Evolutionary conservation across 1,140 invertebrate genomes (phyloP).

Genomic region (Notospermus geniculatus): DNA sequence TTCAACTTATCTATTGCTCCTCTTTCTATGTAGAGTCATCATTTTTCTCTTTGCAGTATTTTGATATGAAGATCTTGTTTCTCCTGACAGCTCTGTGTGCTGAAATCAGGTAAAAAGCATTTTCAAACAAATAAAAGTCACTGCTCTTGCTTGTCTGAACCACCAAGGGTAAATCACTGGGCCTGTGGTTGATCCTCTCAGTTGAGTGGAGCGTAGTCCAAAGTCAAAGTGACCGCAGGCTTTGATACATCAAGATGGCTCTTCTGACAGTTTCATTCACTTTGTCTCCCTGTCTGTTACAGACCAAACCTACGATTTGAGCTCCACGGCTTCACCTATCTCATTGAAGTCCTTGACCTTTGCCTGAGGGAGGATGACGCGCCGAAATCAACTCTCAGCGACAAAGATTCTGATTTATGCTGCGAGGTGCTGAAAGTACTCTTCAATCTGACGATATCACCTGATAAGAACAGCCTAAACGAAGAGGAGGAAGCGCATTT

Average conservation of each 20-base stretch:
- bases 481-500: slow-evolving; percentile 72
- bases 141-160: no score
- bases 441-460: slow-evolving; percentile 76
- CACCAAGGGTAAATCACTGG: no score
- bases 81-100: slow-evolving; percentile 78
- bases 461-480: slow-evolving; percentile 55
- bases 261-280: no score
- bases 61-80: slow-evolving; percentile 85
- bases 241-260: no score
- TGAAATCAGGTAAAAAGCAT: slow-evolving; percentile 58
- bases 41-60: slow-evolving; percentile 64
- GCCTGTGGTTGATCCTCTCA: no score
- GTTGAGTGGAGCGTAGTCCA: no score
- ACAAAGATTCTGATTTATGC: slow-evolving; percentile 69
- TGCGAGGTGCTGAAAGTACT: slow-evolving; percentile 86
- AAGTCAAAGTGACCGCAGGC: no score
- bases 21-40: no score
- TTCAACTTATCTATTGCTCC: no score
- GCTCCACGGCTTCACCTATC: slow-evolving; percentile 74
- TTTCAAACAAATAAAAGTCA: neutral
- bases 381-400: slow-evolving; percentile 38
- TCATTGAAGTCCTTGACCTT: slow-evolving; percentile 77
- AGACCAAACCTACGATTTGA: slow-evolving; percentile 72
- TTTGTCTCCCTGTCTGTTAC: slow-evolving; percentile 10
- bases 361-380: slow-evolving; percentile 60